Evolutionary conservation across 1,140 invertebrate genomes (phyloP).

Genomic region (Plutomurus gul): DNA sequence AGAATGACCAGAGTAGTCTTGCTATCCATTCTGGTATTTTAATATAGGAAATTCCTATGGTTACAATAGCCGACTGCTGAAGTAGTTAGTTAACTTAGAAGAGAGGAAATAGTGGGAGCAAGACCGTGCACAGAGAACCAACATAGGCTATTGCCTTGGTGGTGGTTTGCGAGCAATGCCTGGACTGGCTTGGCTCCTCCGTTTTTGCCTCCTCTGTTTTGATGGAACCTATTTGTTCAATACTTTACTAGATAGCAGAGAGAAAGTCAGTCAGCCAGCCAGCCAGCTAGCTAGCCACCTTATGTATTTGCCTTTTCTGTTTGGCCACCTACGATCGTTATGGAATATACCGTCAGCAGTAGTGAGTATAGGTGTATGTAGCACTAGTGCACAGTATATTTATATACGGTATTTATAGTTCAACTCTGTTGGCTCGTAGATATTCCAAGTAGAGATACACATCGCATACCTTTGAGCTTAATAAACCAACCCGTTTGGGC

Average conservation of each 20-base stretch:
- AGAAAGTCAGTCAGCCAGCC: too few relatives aligned
- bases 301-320: not conserved
- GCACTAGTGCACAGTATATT: not conserved
- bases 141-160: too few relatives aligned
- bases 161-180: too few relatives aligned
- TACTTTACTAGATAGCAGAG: not conserved
- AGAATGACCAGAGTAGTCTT: slow-evolving; percentile 41
- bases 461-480: slow-evolving; percentile 38
- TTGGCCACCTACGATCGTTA: too few relatives aligned
- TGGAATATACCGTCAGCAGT: too few relatives aligned
- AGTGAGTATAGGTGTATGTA: not conserved
- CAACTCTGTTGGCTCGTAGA: not conserved
- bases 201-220: too few relatives aligned
- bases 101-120: not conserved
- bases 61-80: slow-evolving; percentile 7
- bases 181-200: too few relatives aligned
- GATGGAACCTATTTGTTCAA: too few relatives aligned
- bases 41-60: slow-evolving; percentile 53
- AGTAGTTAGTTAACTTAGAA: slow-evolving; percentile 15
- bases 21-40: slow-evolving; percentile 50
- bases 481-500: slow-evolving; percentile 32
- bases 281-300: not conserved
- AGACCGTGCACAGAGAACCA: not conserved
- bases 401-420: not conserved
- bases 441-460: slow-evolving; percentile 15